These are phyloP conservation scores for Acestrorhynchus altus DNA, from an alignment of 2,797 vertebrate genomes.

Conservation along the genomic window DNA sequence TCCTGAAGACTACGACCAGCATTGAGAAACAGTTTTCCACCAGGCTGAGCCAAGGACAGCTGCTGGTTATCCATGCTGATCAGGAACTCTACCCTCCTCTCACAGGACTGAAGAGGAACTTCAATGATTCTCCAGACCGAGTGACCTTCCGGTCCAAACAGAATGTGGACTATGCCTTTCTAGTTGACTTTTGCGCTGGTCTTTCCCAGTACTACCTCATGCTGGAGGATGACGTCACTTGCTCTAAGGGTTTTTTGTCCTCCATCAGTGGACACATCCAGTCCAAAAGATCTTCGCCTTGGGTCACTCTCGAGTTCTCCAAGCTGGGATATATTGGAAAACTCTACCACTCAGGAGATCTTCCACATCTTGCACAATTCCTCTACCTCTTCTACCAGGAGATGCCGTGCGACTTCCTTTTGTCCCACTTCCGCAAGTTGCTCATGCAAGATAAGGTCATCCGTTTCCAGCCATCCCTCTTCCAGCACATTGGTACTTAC, in stretches of 20 bases:
- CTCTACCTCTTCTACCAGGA: conserved; percentile 90
- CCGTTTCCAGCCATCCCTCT: conserved; percentile 82
- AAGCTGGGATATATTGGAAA: conserved; percentile 87
- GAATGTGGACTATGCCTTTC: conserved; percentile 85
- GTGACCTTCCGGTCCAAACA: conserved; percentile 87
- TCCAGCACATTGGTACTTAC: conserved; percentile 81
- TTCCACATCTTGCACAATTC: conserved; percentile 81
- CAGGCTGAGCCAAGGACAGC: conserved; percentile 72
- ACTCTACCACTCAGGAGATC: conserved; percentile 81
- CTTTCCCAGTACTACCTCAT: conserved; percentile 86
- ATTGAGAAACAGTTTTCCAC: conserved; percentile 64
- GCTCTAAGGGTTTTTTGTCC: conserved; percentile 77
- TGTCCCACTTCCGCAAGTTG: conserved; percentile 80
- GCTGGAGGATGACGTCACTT: conserved; percentile 84
- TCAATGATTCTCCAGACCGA: conserved; percentile 73
- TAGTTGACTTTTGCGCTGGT: conserved; percentile 80
- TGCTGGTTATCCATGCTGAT: conserved; percentile 80
- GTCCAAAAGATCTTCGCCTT: conserved; percentile 68
- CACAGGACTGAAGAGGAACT: conserved; percentile 79
- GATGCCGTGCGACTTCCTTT: conserved; percentile 86
- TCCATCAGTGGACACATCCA: conserved; percentile 73
- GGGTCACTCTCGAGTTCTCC: conserved; percentile 89
- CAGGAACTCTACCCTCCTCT: conserved; percentile 72
- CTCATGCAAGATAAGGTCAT: conserved; percentile 80
- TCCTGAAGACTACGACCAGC: conserved; percentile 44